Percentiles rank a stretch among this genome's conserved stretches.
These are phyloP conservation scores for Stictocephala bisonia DNA, from an alignment of 2,888 invertebrate genomes.

Conservation along the genomic window DNA sequence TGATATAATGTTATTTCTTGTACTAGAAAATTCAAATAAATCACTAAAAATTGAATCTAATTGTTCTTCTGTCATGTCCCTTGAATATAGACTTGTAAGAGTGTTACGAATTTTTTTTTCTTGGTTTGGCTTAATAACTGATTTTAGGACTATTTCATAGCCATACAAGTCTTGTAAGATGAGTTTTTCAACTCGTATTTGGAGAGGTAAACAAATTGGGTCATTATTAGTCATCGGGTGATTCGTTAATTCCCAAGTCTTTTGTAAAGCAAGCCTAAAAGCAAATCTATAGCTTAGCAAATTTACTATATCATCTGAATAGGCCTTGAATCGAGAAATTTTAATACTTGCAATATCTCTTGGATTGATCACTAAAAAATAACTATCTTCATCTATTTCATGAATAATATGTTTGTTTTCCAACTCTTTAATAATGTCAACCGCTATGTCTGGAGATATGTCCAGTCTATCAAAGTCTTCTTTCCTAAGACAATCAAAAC, in stretches of 20 bases:
- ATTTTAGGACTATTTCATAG: too few relatives aligned
- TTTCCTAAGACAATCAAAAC: constrained; percentile 50
- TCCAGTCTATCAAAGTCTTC: constrained; percentile 48
- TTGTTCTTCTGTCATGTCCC: not conserved
- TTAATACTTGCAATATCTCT: not conserved
- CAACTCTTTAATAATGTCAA: too few relatives aligned
- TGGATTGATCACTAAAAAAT: not conserved
- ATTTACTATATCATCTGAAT: not conserved
- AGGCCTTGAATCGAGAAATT: not conserved
- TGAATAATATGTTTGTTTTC: not conserved
- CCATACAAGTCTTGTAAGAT: too few relatives aligned
- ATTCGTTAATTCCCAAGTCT: too few relatives aligned
- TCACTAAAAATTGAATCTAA: not conserved
- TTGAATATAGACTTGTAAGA: too few relatives aligned
- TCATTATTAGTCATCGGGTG: too few relatives aligned
- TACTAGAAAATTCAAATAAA: too few relatives aligned
- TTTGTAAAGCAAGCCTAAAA: too few relatives aligned
- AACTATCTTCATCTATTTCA: not conserved
- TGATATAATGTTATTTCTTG: not conserved
- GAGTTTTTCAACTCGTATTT: too few relatives aligned
- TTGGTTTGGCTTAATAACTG: too few relatives aligned
- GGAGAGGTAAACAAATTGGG: too few relatives aligned
- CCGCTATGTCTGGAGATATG: not conserved
- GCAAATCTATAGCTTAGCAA: not conserved
- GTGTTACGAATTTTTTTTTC: too few relatives aligned